phyloP scores from a whole-genome alignment of 2,797 vertebrate species.

The Etheostoma nigrum region DNA sequence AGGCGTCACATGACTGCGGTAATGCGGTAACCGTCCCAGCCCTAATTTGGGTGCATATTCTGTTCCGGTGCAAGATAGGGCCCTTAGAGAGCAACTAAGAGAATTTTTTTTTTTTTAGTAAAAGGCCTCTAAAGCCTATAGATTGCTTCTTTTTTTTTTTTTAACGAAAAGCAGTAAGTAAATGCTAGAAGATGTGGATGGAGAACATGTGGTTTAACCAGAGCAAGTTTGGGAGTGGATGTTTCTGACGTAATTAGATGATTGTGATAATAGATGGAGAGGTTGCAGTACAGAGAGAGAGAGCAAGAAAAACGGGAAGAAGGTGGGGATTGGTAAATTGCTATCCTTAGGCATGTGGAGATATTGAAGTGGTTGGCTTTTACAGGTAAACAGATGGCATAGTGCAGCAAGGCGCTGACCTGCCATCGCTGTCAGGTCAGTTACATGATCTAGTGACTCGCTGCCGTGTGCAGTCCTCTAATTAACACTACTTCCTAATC shows the following conservation, averaged over 20 bases:
- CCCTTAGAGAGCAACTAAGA: background rate
- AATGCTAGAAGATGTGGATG: background rate
- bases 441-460: conserved; percentile 45
- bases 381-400: conserved; percentile 82
- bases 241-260: conserved; percentile 30
- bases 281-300: conserved; percentile 16
- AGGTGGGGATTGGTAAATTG: conserved; percentile 31
- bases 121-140: conserved; percentile 1
- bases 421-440: conserved; percentile 66
- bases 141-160: background rate
- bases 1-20: too few relatives aligned
- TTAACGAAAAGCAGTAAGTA: background rate
- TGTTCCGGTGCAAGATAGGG: too few relatives aligned
- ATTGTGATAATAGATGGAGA: conserved; percentile 28
- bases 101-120: background rate
- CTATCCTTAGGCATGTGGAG: conserved; percentile 27
- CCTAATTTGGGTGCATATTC: too few relatives aligned
- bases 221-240: conserved; percentile 36
- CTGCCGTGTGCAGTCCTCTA: conserved; percentile 57
- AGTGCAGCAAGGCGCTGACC: conserved; percentile 57
- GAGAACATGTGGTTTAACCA: background rate
- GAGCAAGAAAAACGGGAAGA: conserved; percentile 30
- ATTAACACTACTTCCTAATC: conserved; percentile 60
- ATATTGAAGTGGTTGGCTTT: conserved; percentile 48
- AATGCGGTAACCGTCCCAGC: too few relatives aligned